phyloP scores from a whole-genome alignment of 1,140 invertebrate species.

The Aphaenogaster ashmeadi region DNA sequence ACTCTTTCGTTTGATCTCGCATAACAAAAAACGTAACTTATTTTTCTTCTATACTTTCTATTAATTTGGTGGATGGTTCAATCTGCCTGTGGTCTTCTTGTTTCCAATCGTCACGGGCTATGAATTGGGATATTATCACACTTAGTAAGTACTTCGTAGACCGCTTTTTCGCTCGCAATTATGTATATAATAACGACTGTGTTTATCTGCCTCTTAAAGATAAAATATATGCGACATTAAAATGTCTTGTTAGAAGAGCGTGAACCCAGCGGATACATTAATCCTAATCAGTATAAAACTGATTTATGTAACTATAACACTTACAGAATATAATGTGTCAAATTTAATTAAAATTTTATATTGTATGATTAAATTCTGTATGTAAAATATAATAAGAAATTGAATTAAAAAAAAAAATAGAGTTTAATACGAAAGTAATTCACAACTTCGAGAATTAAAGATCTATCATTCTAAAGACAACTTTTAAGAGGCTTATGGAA shows the following conservation, averaged over 20 bases:
- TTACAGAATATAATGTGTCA: neutral
- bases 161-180: slow-evolving; percentile 73
- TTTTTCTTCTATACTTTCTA: slow-evolving; percentile 85
- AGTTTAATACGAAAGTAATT: neutral
- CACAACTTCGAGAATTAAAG: neutral
- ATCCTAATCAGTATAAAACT: slow-evolving; percentile 30
- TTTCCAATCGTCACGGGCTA: slow-evolving; percentile 79
- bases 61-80: slow-evolving; percentile 86
- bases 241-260: slow-evolving; percentile 60
- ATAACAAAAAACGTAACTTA: slow-evolving; percentile 75
- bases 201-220: slow-evolving; percentile 52
- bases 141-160: slow-evolving; percentile 85
- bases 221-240: slow-evolving; percentile 41
- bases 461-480: neutral
- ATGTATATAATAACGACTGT: slow-evolving; percentile 62
- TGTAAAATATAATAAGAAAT: neutral
- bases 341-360: slow-evolving; percentile 10
- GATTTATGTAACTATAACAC: neutral
- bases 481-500: neutral
- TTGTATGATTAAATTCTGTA: neutral
- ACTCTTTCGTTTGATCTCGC: neutral
- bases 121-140: slow-evolving; percentile 82
- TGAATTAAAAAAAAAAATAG: neutral
- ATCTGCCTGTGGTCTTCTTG: slow-evolving; percentile 82
- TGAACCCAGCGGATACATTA: slow-evolving; percentile 61